These are phyloP conservation scores for Coptodon bakossiorum DNA, from an alignment of 2,113 vertebrate genomes.

Conservation along the genomic window DNA sequence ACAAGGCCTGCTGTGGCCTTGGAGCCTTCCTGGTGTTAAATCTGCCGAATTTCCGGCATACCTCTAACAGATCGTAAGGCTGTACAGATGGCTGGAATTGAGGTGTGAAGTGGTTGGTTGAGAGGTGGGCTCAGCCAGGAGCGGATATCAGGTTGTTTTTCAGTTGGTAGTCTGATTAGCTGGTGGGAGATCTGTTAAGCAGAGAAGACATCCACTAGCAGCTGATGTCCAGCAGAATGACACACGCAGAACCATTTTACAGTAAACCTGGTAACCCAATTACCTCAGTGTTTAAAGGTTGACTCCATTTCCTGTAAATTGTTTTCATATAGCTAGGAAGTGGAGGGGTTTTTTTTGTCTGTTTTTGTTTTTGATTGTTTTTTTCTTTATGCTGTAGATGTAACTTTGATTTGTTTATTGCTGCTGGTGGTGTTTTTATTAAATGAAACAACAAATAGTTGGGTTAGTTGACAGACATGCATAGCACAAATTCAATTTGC, in stretches of 20 bases:
- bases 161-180: not conserved
- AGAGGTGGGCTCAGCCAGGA: not conserved
- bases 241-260: not conserved
- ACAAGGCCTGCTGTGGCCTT: not conserved
- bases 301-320: not conserved
- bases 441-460: not conserved
- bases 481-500: not conserved
- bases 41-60: not conserved
- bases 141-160: slow-evolving; percentile 1
- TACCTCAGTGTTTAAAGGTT: not conserved
- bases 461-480: not conserved
- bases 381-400: not conserved
- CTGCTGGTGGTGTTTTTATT: not conserved
- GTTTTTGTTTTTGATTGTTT: not conserved
- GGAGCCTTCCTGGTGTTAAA: not conserved
- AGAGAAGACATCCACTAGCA: not conserved
- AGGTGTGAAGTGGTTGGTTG: slow-evolving; percentile 31
- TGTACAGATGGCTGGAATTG: slow-evolving; percentile 21
- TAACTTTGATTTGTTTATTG: not conserved
- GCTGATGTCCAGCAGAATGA: not conserved
- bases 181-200: not conserved
- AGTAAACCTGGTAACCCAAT: not conserved
- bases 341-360: fast-evolving
- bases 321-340: not conserved
- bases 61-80: not conserved